Base-by-base conservation (phyloP, 2,113 vertebrate genomes). In the Tamias sibiricus region DNA sequence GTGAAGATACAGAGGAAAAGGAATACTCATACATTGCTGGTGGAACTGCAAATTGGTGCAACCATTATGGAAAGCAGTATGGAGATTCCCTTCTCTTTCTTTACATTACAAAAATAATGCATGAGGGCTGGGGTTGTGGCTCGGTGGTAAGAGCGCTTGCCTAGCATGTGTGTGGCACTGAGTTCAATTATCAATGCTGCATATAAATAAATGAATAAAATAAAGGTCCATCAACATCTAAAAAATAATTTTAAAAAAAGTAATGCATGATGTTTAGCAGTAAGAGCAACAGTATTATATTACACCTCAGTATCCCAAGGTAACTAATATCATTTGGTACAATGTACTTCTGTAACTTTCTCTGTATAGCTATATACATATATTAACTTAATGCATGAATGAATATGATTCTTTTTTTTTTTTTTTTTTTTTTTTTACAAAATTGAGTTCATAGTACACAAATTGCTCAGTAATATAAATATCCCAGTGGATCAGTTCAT, bases 391-490 rank as follows among this genome's bases (percentile, higher is more conserved):
- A 40, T 66, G 47, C 35, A 44, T 49, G 17, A 42, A 86, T 22
- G 30, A 13, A 8, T 83, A 37, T 17, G 42, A 74, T 79, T 96
- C 37, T 86, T 40, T 77, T 74, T 80, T 90, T 49, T 57, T 82
- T 89, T 49, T 44, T n/a, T 86, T 40, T 77, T 74, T 80, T 90
- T 49, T 57, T 82, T 89, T 49, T 44, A 87, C 32, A 92, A 96
- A 92, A 54, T 42, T 24, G 35, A 75, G 6, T 42, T 83, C 47
- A 86, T 24, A 28, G 7, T 44, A 0, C 40, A 42, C 2, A 72
- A 1, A 66, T 74, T 64, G 30, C 8, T 91, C 68, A 57, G 42
- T 62, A 72, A 54, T 62, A 49, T 12, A 52, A 88, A 71, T 30
- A 59, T 75, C 72, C 32, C 32, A 95, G 35, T 14, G 19, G 57